Base-by-base conservation (phyloP, 2,113 vertebrate species). In the Pterocles orientalis region DNA sequence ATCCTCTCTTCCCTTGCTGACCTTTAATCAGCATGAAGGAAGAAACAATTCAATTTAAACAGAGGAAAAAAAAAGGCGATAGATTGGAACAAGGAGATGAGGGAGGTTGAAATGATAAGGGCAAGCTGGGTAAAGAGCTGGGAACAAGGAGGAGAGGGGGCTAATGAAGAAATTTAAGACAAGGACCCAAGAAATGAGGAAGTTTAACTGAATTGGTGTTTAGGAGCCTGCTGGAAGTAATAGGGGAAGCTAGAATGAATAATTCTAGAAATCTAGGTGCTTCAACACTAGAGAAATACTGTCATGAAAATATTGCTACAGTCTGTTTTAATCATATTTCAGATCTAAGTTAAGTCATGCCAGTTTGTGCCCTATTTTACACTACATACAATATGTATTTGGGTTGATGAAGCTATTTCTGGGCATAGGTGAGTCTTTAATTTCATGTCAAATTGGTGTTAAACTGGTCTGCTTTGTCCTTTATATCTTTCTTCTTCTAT, bases 371-470 rank as follows among this genome's bases (percentile, higher is more conserved):
- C 85, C 93, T 97, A 95, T 92, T 95, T 96, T 90, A 81, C 17
- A 90, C 41, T 73, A 50, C 0, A 9, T 94, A 81, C 76, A 85
- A 73, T 75, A 73, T 4, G 4, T 94, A 94, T 94, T 90, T 96
- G 65, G 93, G 95, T 93, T 94, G 93, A 96, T 83, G 68, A 26
- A 93, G 82, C 95, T 97, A 95, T 95, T 95, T 95, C 75, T 91
- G 61, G 56, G 77, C 61, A 79, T 15, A 94, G 81, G 53, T 43
- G 83, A 68, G 31, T 84, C 57, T 81, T 91, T 86, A 94, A 95
- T 85, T 94, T 93, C 17, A 83, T 34, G 39, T 51, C 58, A 88
- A 50, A 90, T 80, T 86, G 41, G 58, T 73, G 47, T 81, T 90
- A 90, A 88, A 90, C 47, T 13, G 1, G 31, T 82, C 76, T 95